A percentile compares a stretch with the other conserved stretches of the same genome.
Conservation (phyloP, 2,113 vertebrate genomes). For the Cyanoderma ruficeps region DNA sequence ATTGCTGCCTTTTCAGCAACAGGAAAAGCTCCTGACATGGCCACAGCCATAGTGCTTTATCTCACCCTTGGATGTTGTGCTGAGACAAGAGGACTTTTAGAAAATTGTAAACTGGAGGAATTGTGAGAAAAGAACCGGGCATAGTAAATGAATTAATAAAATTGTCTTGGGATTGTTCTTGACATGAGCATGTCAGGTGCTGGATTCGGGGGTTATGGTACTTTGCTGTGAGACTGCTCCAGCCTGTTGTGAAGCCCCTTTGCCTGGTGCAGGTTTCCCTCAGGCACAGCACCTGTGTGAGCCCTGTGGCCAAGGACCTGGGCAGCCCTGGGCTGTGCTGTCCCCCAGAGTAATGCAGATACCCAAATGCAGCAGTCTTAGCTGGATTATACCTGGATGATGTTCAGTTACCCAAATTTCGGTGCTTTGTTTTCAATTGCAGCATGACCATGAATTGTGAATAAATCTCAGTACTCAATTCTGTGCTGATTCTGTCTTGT, state of each 20-base stretch:
- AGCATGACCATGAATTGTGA: conserved; percentile 36
- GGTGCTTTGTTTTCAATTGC: neutral
- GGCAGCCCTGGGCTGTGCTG: neutral
- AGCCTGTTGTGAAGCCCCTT: accelerated
- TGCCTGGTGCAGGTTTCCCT: neutral
- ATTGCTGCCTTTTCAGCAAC: neutral
- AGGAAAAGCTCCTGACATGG: neutral
- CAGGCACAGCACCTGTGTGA: neutral
- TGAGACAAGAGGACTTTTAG: neutral
- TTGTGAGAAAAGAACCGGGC: neutral
- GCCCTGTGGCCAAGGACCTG: accelerated
- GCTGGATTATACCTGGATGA: neutral
- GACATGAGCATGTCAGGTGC: neutral
- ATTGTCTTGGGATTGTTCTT: neutral
- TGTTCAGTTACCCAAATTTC: neutral
- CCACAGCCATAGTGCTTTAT: neutral
- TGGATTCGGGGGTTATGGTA: neutral
- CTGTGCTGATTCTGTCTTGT: neutral
- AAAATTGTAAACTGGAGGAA: neutral
- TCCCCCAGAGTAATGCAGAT: accelerated
- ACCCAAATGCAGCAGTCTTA: neutral
- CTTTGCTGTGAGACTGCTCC: neutral
- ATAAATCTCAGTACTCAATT: conserved; percentile 30
- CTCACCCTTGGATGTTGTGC: neutral
- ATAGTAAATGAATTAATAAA: neutral